Evolutionary conservation across 1,140 invertebrate genomes (phyloP).

Genomic region (Anastrepha obliqua): DNA sequence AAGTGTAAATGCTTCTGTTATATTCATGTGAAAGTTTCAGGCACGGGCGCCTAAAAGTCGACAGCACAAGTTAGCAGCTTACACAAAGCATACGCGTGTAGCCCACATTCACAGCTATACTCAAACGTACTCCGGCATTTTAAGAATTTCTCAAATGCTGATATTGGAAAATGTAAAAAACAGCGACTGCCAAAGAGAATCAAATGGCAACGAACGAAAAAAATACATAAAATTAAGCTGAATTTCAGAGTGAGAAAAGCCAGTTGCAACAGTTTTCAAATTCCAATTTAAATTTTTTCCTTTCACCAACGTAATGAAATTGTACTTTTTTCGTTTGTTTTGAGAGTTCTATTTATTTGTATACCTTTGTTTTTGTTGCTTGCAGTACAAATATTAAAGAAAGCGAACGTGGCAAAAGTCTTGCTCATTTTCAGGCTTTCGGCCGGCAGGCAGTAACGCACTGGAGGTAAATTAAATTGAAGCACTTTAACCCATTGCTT

Average conservation of each 20-base stretch:
- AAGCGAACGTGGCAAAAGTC: background rate
- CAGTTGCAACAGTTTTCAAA: background rate
- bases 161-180: no score
- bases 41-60: background rate
- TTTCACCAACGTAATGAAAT: background rate
- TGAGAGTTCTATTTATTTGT: background rate
- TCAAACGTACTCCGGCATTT: no score
- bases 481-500: conserved; percentile 39
- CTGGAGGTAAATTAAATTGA: conserved; percentile 19
- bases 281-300: background rate
- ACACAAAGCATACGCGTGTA: background rate
- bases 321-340: background rate
- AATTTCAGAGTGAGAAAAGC: background rate
- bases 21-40: background rate
- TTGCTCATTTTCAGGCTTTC: background rate
- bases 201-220: background rate
- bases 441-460: background rate
- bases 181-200: no score
- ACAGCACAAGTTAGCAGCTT: background rate
- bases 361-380: background rate
- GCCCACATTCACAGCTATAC: no score
- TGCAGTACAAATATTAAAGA: background rate
- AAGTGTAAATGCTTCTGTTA: background rate
- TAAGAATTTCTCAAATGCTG: no score
- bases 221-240: background rate